Evolutionary conservation across 2,113 vertebrate species (phyloP).

Genomic region (Prietella phreatophila): DNA sequence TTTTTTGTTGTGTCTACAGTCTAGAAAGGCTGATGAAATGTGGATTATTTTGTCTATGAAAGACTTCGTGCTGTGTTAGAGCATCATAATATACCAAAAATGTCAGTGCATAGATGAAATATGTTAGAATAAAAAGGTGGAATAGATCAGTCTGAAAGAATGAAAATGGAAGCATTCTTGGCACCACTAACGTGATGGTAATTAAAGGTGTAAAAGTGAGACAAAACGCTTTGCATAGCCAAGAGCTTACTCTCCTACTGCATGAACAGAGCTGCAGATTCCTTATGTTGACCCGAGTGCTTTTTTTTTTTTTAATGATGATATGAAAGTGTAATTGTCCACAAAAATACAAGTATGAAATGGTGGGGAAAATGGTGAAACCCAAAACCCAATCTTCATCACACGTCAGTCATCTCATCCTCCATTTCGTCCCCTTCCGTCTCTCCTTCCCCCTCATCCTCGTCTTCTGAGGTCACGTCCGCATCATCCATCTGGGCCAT

Average conservation of each 20-base stretch:
- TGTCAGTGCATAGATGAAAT: constrained; percentile 7
- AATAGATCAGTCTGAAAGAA: background rate
- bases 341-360: background rate
- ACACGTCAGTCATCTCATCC: constrained; percentile 98
- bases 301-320: background rate
- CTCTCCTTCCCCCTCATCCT: constrained; percentile 80
- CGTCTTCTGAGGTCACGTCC: constrained; percentile 91
- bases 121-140: background rate
- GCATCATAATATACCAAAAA: background rate
- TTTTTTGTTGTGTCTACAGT: background rate
- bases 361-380: background rate
- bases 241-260: background rate
- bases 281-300: background rate
- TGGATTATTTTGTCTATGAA: background rate
- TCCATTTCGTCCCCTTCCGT: constrained; percentile 89
- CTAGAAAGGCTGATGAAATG: background rate
- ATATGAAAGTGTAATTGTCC: constrained; percentile 27
- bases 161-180: constrained; percentile 5
- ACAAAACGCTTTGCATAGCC: constrained; percentile 31
- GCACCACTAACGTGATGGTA: constrained; percentile 1
- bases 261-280: constrained; percentile 10
- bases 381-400: constrained; percentile 55
- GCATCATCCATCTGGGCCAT: constrained; percentile 84
- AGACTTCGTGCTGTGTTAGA: constrained; percentile 1
- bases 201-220: background rate